phyloP scores from a whole-genome alignment of 2,113 vertebrate genomes.

The Gymnorhina tibicen region DNA sequence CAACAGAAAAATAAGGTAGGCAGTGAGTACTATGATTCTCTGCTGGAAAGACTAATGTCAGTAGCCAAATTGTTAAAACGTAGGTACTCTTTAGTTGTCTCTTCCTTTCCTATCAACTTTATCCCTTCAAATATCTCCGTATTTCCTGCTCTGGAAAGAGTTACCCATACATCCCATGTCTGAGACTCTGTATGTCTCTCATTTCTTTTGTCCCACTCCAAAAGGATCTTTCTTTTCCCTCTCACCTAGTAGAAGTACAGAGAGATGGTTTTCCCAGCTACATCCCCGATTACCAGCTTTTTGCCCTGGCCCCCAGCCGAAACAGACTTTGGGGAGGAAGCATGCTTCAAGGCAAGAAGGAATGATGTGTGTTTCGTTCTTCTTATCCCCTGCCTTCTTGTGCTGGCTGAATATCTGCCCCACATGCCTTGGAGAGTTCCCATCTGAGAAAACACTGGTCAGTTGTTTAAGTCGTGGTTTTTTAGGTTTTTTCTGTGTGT shows the following conservation, averaged over 20 bases:
- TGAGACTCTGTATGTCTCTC: not conserved
- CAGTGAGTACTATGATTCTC: not conserved
- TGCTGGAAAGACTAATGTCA: not conserved
- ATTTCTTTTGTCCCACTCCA: not conserved
- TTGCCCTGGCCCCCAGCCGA: accelerated
- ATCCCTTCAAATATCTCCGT: not conserved
- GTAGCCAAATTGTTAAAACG: not conserved
- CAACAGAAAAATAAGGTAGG: not conserved
- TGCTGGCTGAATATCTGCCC: not conserved
- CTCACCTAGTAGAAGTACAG: not conserved
- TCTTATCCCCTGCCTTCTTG: not conserved
- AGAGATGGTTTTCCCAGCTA: not conserved
- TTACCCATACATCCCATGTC: too few species aligned
- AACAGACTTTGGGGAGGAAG: not conserved
- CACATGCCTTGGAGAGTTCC: not conserved
- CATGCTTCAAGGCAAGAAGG: not conserved
- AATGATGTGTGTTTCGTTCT: not conserved
- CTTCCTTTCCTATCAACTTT: not conserved
- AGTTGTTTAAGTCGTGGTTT: not conserved
- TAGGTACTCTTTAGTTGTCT: not conserved
- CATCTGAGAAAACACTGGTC: not conserved
- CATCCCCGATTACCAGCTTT: accelerated
- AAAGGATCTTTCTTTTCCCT: not conserved
- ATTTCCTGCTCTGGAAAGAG: not conserved
- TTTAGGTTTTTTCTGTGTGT: too few species aligned